These are phyloP conservation scores for Vidua macroura DNA, from an alignment of 2,113 vertebrate species.

Conservation along the genomic window DNA sequence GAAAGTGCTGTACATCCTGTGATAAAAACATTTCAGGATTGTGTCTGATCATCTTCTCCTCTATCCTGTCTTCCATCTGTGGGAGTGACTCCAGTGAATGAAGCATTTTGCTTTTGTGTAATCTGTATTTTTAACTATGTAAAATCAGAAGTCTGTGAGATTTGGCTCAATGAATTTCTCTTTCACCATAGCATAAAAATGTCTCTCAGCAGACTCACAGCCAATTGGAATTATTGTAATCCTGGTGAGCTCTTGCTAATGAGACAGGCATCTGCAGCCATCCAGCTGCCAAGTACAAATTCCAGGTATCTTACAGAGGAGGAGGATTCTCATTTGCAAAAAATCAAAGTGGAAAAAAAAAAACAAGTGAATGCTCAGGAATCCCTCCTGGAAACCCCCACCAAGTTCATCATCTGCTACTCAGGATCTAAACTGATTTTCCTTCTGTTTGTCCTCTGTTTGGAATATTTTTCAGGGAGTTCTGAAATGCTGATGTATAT, in stretches of 20 bases:
- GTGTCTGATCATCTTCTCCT: not conserved
- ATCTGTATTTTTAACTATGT: not conserved
- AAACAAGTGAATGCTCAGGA: not conserved
- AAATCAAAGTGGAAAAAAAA: not conserved
- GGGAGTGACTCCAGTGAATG: not conserved
- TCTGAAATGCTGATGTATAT: not conserved
- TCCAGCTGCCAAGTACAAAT: conserved; percentile 14
- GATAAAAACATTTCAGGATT: not conserved
- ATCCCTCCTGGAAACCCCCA: not conserved
- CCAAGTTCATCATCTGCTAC: not conserved
- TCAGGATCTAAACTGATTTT: not conserved
- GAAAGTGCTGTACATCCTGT: not conserved
- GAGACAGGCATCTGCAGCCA: conserved; percentile 3
- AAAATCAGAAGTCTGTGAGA: conserved; percentile 21
- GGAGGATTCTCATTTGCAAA: not conserved
- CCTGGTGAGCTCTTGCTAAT: conserved; percentile 24
- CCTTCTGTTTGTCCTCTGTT: not conserved
- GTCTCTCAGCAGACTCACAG: not conserved
- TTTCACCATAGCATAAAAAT: not conserved
- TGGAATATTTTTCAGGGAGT: not conserved
- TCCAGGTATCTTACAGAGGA: not conserved
- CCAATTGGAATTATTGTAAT: conserved; percentile 11
- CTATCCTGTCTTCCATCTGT: not conserved
- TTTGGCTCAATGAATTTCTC: conserved; percentile 8
- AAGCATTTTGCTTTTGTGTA: not conserved